A percentile compares a stretch with the other conserved stretches of the same genome.
phyloP scores from a whole-genome alignment of 2,888 invertebrate genomes.

The Acholoe squamosa region DNA sequence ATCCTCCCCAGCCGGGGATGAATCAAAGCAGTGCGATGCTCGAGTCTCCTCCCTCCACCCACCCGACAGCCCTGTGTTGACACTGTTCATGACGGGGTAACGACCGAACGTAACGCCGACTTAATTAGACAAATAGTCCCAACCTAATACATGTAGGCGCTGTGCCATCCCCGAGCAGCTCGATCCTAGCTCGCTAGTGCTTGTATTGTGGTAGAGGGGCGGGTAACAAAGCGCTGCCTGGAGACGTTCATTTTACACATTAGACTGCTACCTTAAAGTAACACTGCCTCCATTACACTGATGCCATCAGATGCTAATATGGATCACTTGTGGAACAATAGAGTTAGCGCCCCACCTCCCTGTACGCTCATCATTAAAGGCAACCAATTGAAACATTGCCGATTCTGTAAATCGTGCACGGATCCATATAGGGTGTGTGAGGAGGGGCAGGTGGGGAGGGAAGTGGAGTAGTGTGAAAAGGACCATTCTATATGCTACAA shows the following conservation, averaged over 20 bases:
- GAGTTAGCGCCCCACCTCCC: constrained; percentile 33
- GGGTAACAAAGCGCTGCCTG: not conserved
- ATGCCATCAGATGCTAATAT: constrained; percentile 45
- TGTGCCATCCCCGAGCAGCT: not conserved
- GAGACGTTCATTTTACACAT: not conserved
- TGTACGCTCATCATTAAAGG: not conserved
- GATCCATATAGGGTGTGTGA: not conserved
- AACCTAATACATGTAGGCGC: not conserved
- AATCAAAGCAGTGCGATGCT: not conserved
- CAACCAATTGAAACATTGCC: not conserved
- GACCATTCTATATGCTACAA: too few species aligned
- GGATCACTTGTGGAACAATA: constrained; percentile 59
- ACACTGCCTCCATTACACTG: constrained; percentile 2
- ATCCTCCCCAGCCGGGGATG: not conserved
- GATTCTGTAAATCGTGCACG: not conserved
- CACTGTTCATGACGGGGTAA: constrained; percentile 27
- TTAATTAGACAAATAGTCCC: constrained; percentile 50
- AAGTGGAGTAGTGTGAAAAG: too few species aligned
- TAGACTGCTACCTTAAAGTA: constrained; percentile 33
- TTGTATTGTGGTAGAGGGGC: too few species aligned
- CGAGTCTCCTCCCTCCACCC: not conserved
- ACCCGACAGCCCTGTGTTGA: constrained; percentile 32
- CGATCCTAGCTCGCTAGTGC: too few species aligned
- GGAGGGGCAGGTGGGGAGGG: not conserved
- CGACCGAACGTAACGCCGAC: constrained; percentile 46